These are phyloP conservation scores for Melanogrammus aeglefinus DNA, from an alignment of 2,797 vertebrate species.

Conservation along the genomic window DNA sequence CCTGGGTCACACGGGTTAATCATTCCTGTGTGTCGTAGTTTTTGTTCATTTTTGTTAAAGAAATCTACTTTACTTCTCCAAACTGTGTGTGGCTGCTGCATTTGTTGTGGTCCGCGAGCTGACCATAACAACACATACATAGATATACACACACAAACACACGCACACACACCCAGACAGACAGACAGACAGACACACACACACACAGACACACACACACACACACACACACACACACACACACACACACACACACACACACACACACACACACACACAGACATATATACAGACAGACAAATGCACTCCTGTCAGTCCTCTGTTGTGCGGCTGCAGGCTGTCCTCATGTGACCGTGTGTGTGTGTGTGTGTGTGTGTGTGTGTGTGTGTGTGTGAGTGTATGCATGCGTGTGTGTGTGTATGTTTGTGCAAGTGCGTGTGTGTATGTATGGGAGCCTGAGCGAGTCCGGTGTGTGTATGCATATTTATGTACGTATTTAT, in stretches of 20 bases:
- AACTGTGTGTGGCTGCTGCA: no score
- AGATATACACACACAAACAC: neutral
- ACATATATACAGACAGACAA: neutral
- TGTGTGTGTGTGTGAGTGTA: neutral
- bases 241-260: no score
- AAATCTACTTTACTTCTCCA: no score
- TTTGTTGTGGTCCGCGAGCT: no score
- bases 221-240: neutral
- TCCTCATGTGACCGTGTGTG: neutral
- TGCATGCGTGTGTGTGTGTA: constrained; percentile 12
- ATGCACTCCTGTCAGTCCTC: neutral
- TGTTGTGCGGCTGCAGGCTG: no score
- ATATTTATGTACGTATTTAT: neutral
- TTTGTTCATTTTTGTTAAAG: no score
- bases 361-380: constrained; percentile 10
- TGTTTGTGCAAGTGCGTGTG: constrained; percentile 5
- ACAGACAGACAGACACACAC: no score
- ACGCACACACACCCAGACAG: no score
- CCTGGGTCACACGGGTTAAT: no score
- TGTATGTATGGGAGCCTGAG: neutral
- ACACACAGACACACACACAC: neutral
- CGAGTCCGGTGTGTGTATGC: constrained; percentile 8
- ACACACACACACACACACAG: no score
- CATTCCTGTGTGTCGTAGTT: no score
- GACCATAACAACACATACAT: no score